phyloP scores from a whole-genome alignment of 2,113 vertebrate genomes.

The Pangasianodon gigas region DNA sequence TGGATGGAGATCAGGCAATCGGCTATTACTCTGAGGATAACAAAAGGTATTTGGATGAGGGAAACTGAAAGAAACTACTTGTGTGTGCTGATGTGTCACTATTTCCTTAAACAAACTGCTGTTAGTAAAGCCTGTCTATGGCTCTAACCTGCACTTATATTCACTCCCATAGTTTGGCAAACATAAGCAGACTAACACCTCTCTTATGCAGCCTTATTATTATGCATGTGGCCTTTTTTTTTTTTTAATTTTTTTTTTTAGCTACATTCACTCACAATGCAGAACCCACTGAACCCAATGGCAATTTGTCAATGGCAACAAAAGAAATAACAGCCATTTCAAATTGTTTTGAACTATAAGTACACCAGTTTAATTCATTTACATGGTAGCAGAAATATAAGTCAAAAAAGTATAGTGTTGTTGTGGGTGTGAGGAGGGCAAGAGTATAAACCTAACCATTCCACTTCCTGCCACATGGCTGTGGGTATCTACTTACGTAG shows the following conservation, averaged over 20 bases:
- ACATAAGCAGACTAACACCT: constrained; percentile 10
- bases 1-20: constrained; percentile 25
- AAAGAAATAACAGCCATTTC: not conserved
- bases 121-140: not conserved
- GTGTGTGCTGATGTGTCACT: not conserved
- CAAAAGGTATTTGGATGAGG: not conserved
- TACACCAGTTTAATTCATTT: not conserved
- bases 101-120: constrained; percentile 17
- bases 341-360: not conserved
- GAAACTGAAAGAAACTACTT: constrained; percentile 17
- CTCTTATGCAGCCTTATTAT: not conserved
- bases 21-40: constrained; percentile 5
- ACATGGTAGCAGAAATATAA: not conserved
- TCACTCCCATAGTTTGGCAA: not conserved
- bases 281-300: not conserved
- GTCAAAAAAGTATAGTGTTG: not conserved
- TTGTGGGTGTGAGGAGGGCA: constrained; percentile 19
- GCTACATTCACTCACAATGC: not conserved
- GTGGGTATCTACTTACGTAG: constrained; percentile 42
- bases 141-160: not conserved
- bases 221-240: not conserved
- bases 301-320: not conserved
- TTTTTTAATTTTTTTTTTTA: not conserved
- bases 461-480: constrained; percentile 53
- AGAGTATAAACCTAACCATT: constrained; percentile 34